These are phyloP conservation scores for Morelia viridis DNA, from an alignment of 2,797 vertebrate species.

Conservation along the genomic window DNA sequence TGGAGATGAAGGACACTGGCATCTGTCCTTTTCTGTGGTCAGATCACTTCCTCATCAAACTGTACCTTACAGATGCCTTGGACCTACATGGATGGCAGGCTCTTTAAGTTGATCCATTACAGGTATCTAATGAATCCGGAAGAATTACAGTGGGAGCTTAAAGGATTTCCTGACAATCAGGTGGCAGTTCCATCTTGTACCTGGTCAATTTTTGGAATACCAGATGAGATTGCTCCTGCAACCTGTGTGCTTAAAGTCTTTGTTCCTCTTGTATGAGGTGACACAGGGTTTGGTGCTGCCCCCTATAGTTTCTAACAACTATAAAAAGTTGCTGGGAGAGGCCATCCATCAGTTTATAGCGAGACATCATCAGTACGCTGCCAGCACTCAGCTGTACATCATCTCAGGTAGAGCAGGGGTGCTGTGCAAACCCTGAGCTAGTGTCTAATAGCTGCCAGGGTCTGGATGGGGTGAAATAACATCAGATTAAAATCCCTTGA, in stretches of 20 bases:
- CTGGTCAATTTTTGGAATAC: no score
- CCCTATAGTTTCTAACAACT: no score
- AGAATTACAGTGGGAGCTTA: neutral
- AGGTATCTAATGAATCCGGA: neutral
- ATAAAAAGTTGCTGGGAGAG: neutral
- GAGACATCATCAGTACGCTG: neutral
- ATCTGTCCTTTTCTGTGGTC: neutral
- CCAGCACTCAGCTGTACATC: neutral
- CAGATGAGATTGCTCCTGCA: neutral
- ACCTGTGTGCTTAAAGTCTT: neutral
- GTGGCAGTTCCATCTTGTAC: no score
- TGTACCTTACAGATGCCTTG: neutral
- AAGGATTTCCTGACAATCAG: neutral
- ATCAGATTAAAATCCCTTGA: neutral
- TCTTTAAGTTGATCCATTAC: neutral
- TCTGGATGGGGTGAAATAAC: neutral
- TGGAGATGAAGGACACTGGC: neutral
- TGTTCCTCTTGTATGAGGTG: neutral
- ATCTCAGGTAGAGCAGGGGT: neutral
- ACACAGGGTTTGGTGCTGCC: no score
- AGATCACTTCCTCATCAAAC: neutral
- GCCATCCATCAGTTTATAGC: neutral
- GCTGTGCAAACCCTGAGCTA: neutral
- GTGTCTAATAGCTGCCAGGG: neutral
- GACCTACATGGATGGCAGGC: neutral